A percentile compares a stretch with the other conserved stretches of the same genome.
Evolutionary conservation across 1,140 invertebrate species (phyloP).

Genomic region (Holotrichia oblita): DNA sequence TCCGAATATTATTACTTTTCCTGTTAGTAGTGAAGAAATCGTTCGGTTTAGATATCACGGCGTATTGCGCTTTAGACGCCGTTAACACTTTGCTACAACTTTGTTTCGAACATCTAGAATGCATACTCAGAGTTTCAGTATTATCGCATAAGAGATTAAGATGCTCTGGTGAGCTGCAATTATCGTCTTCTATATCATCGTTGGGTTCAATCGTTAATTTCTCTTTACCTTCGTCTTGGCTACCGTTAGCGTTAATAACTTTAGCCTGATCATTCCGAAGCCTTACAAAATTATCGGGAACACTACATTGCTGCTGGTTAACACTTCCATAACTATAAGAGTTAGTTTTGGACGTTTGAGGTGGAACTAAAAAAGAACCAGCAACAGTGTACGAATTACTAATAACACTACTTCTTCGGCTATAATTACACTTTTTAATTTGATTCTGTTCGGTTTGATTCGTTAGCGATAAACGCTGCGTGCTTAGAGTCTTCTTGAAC

Average conservation of each 20-base stretch:
- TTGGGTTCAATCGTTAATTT: not conserved
- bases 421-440: not conserved
- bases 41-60: not conserved
- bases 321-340: not conserved
- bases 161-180: not conserved
- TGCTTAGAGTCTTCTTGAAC: not conserved
- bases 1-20: not conserved
- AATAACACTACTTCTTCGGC: not conserved
- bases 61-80: not conserved
- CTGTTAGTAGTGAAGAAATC: conserved; percentile 26
- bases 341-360: not conserved
- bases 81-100: not conserved
- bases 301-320: not conserved
- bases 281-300: not conserved
- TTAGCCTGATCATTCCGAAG: not conserved
- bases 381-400: not conserved
- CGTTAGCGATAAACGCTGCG: not conserved
- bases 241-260: not conserved
- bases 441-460: not conserved
- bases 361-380: not conserved
- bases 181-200: conserved; percentile 4
- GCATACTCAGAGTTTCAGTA: conserved; percentile 6
- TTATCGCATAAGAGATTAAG: conserved; percentile 1
- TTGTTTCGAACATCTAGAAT: not conserved
- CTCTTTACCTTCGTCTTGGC: not conserved